phyloP scores from a whole-genome alignment of 2,797 vertebrate genomes.

The Gobio occitaniae region DNA sequence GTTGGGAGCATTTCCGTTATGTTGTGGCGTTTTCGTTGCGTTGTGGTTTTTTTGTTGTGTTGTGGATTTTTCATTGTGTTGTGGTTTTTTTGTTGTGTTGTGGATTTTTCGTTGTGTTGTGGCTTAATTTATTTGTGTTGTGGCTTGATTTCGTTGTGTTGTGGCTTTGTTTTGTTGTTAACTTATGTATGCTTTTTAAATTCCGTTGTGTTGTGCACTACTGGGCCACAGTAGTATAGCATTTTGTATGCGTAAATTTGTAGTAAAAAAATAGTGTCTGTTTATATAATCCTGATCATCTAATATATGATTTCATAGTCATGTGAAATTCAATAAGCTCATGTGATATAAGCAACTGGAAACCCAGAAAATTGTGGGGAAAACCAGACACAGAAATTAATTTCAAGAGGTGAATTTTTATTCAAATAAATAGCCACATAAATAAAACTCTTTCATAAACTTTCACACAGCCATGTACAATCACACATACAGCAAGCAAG shows the following conservation, averaged over 20 bases:
- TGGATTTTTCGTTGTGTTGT: no score
- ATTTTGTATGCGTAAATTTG: background rate
- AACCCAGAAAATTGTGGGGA: background rate
- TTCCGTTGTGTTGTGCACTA: no score
- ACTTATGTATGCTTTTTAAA: no score
- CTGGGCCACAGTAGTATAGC: no score
- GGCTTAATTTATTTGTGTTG: no score
- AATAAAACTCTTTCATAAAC: conserved; percentile 75
- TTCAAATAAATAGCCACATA: conserved; percentile 87
- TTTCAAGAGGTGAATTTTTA: conserved; percentile 79
- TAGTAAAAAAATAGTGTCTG: background rate
- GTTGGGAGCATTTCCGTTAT: no score
- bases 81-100: no score
- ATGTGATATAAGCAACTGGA: background rate
- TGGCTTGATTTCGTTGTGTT: no score
- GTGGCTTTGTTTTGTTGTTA: no score
- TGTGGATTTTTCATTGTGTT: no score
- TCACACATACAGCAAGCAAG: conserved; percentile 72
- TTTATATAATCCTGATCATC: background rate
- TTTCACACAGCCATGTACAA: conserved; percentile 54
- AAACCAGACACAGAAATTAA: conserved; percentile 12
- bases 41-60: no score
- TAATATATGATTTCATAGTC: background rate
- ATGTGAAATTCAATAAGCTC: background rate
- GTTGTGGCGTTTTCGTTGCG: no score